Evolutionary conservation across 1,140 invertebrate species (phyloP), one percentile per base, ranked within the genome.

Genomic region (Drosophila willistoni): DNA sequence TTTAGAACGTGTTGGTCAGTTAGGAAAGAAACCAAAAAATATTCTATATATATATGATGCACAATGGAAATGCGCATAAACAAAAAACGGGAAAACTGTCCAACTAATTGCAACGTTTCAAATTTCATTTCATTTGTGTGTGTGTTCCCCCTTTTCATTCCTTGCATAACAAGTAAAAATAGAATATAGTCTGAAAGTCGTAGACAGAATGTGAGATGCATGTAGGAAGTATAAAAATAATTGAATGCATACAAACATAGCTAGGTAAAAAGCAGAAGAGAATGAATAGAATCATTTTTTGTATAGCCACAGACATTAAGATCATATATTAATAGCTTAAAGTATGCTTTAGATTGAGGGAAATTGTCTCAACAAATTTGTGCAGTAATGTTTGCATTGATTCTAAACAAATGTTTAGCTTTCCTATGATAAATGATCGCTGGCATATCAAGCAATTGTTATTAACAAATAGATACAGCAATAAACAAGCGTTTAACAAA

Each of bases 371-470:
- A 47, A 47, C 17, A 47, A 17, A 47, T 47, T 47, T 47, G 19
- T 51, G 44, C 44, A 19, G 19, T 51, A 22, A 17, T 47, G 44
- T 17, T 71, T 76, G 72, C 79, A 82, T 77, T 70, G 74, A 65
- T 59, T 72, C 56, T 64, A 71, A 67, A 47, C 69, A 47, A 63
- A 64, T 78, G 68, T 65, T 69, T 64, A 68, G 71, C 64, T 78
- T 41, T 73, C 56, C 34, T 42, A 65, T 79, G 84, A 86, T 87
- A 82, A 82, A 86, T 82, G 83, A 83, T 86, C 67, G 68, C 57
- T 57, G 66, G 44, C 60, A 65, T 55, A 62, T 74, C 68, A n/a
- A 59, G 66, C 64, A 71, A 80, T 90, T 81, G 73, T 81, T 64
- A 65, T 68, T 75, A 73, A 71, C 55, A 69, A 64, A 69, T 55